A percentile compares a stretch with the other conserved stretches of the same genome.
Conservation (phyloP, 1,140 invertebrate species). For the Trissolcus basalis region DNA sequence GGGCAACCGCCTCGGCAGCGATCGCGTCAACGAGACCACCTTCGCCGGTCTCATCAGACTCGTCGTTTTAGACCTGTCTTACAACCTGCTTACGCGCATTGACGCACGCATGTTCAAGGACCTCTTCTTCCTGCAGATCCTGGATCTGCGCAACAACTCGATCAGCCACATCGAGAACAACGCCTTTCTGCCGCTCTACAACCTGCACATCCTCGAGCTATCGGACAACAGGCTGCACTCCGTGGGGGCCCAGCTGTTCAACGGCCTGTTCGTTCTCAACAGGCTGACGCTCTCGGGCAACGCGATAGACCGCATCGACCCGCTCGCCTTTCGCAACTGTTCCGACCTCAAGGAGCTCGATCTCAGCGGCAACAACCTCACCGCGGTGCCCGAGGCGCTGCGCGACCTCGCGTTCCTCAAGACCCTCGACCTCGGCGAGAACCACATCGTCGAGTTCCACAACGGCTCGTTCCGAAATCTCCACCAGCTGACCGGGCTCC, state of each 20-base stretch:
- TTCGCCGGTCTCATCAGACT: constrained; percentile 89
- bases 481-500: constrained; percentile 88
- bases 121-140: constrained; percentile 89
- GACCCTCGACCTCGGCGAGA: constrained; percentile 90
- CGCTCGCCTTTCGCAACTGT: constrained; percentile 91
- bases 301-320: constrained; percentile 86
- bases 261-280: constrained; percentile 88
- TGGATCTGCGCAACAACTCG: constrained; percentile 91
- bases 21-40: constrained; percentile 87
- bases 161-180: constrained; percentile 91
- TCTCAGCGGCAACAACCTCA: constrained; percentile 89
- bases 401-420: constrained; percentile 88
- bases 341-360: constrained; percentile 93
- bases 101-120: constrained; percentile 91
- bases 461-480: constrained; percentile 90
- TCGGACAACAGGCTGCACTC: constrained; percentile 89
- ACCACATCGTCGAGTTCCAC: constrained; percentile 86
- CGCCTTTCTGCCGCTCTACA: constrained; percentile 89
- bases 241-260: constrained; percentile 87
- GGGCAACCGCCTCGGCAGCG: constrained; percentile 89
- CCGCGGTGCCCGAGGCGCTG: constrained; percentile 87
- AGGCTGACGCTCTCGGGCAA: constrained; percentile 91
- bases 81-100: constrained; percentile 88
- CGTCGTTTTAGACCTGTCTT: constrained; percentile 89
- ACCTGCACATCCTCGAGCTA: constrained; percentile 89